These are phyloP conservation scores for Lycophotia porphyrea DNA, from an alignment of 2,888 invertebrate genomes.

Conservation along the genomic window DNA sequence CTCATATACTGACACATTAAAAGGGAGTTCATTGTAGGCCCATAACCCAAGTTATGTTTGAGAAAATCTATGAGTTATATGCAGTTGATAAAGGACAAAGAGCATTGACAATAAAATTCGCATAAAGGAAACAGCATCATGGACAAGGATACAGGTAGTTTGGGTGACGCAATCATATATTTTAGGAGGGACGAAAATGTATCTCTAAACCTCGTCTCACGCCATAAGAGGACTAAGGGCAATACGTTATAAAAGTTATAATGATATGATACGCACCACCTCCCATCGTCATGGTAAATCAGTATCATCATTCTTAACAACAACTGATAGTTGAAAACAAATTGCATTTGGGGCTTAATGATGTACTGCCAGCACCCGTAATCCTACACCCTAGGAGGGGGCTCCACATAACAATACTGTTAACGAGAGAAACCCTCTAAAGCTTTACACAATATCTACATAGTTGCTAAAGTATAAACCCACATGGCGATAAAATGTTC, in stretches of 20 bases:
- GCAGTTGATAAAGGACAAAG: neutral
- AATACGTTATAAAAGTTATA: conserved; percentile 4
- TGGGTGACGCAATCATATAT: conserved; percentile 44
- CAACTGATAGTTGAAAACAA: conserved; percentile 7
- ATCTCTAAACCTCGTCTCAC: conserved; percentile 31
- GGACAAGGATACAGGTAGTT: conserved; percentile 53
- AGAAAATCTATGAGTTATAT: neutral
- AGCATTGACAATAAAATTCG: conserved; percentile 33
- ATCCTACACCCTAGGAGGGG: conserved; percentile 28
- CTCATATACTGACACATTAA: neutral
- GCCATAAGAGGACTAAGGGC: conserved; percentile 32
- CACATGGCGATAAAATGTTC: neutral
- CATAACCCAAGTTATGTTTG: neutral
- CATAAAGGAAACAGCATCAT: conserved; percentile 38
- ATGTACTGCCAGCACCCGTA: conserved; percentile 17
- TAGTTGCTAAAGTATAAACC: neutral
- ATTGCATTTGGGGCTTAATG: conserved; percentile 18
- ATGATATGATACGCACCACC: neutral
- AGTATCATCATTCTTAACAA: neutral
- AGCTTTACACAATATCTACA: conserved; percentile 6
- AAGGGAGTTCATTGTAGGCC: neutral
- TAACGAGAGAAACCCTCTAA: conserved; percentile 22
- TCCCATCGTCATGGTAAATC: conserved; percentile 8
- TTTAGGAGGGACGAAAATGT: conserved; percentile 43
- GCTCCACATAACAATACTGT: conserved; percentile 1